Base-by-base conservation (phyloP, 2,888 invertebrate genomes). In the Cerastis leucographa region DNA sequence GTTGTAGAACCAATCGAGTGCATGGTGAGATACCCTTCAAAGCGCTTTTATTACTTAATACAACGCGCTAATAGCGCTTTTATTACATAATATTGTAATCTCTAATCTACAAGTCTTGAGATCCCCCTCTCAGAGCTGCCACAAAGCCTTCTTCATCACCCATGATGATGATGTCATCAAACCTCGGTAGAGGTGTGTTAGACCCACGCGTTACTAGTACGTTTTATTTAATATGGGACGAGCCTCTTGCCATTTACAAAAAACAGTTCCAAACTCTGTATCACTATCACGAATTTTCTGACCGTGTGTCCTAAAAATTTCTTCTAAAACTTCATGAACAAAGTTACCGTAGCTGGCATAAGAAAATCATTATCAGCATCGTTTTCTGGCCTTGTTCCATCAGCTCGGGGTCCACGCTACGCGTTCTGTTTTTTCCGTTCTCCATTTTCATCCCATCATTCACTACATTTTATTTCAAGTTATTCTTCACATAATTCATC, bases 161-260 rank as follows among this genome's bases (percentile, higher is more conserved):
- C n/a, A n/a, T 61, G 19, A 51, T 51, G 29, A 29, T 74, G 49
- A 49, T 40, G 25, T 44, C 62, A 74, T 17, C 14, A 35, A 42
- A 1, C 42, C 22, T 49, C 19, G 29, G 0, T 9, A 29, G 40
- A 49, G 25, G 22, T 40, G 35, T 35, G 14, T 5, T 19, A 62
- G 9, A 19, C n/a, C 75, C 22, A 62, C 49, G 8, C 14, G 17
- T 9, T 46, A 7, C 2, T 12, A 8, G 22, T 12, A 29, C 2
- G 7, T 54, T 4, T 3, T 0, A 11, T n/a, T 7, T 17, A 5
- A 46, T 1, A 46, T 22, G 8, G 6, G 75, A 6, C 25, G 40
- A 59, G 59, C 4, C 17, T 46, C 25, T 42, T 14, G 61, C 25
- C n/a, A 71, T 1, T 40, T 25, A 49, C 25, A 9, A 9, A 8